These are phyloP conservation scores for Noctilio leporinus DNA, from an alignment of 2,113 vertebrate genomes.

Conservation along the genomic window DNA sequence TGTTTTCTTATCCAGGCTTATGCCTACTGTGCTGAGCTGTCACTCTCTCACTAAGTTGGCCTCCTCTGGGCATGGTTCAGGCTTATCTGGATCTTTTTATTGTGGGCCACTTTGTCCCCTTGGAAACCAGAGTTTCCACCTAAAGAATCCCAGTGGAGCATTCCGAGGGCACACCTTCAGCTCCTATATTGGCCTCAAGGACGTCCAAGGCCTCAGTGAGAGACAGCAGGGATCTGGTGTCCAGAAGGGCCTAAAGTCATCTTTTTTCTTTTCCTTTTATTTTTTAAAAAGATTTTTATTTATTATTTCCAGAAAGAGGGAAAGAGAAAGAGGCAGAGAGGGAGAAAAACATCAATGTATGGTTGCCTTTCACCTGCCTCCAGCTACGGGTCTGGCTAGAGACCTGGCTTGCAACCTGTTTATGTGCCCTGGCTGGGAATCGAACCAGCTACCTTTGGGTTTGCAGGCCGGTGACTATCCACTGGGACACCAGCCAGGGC, in stretches of 20 bases:
- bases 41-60: fast-evolving
- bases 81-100: not conserved
- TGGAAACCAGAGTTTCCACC: not conserved
- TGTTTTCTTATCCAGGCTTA: fast-evolving
- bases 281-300: too few relatives aligned
- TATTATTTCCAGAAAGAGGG: too few relatives aligned
- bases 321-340: too few relatives aligned
- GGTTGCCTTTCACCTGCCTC: too few relatives aligned
- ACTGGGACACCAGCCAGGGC: too few relatives aligned
- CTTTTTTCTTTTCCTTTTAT: too few relatives aligned
- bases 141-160: not conserved
- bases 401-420: too few relatives aligned
- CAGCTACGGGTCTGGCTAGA: too few relatives aligned
- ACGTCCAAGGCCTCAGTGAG: not conserved
- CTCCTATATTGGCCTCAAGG: not conserved
- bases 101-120: not conserved
- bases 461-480: too few relatives aligned
- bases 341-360: too few relatives aligned
- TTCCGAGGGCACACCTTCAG: not conserved
- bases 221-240: not conserved
- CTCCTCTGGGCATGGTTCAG: not conserved
- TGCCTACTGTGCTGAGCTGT: not conserved
- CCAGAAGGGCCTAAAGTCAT: not conserved
- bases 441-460: too few relatives aligned
- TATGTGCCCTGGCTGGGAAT: too few relatives aligned